phyloP scores from a whole-genome alignment of 2,888 invertebrate species.

The Drosophila histrio region DNA sequence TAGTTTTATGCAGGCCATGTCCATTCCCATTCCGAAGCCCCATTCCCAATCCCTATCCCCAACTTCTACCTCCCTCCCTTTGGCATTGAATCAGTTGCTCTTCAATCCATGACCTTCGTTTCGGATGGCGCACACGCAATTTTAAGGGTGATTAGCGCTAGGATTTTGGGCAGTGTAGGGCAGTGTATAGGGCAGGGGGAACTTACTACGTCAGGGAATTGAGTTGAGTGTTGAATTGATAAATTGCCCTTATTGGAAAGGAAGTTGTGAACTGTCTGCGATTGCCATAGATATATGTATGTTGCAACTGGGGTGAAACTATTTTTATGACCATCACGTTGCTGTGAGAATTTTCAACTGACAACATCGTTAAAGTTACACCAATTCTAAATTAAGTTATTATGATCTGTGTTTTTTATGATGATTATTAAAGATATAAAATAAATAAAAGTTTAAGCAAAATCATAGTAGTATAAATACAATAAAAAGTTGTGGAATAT shows the following conservation, averaged over 20 bases:
- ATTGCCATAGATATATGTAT: slow-evolving; percentile 6
- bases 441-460: no score
- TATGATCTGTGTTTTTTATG: no score
- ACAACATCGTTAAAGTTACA: not conserved
- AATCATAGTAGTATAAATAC: no score
- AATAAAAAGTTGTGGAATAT: no score
- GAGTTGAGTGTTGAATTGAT: slow-evolving; percentile 73
- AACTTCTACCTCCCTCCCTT: not conserved
- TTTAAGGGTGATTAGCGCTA: slow-evolving; percentile 75
- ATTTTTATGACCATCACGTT: slow-evolving; percentile 59
- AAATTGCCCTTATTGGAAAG: slow-evolving; percentile 76
- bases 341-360: slow-evolving; percentile 24
- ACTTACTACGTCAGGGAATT: slow-evolving; percentile 27
- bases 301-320: slow-evolving; percentile 33
- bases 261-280: slow-evolving; percentile 63
- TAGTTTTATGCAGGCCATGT: slow-evolving; percentile 4
- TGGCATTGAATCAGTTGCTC: slow-evolving; percentile 19
- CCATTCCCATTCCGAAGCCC: not conserved
- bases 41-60: not conserved
- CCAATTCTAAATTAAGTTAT: not conserved
- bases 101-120: slow-evolving; percentile 62
- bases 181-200: not conserved
- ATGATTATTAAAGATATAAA: no score
- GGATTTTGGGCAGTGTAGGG: slow-evolving; percentile 16
- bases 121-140: slow-evolving; percentile 63